Evolutionary conservation across 37 sponge, comb jelly and placozoan species (phyloP), one percentile per base, ranked within the genome.

Genomic region (Dysidea cf. avara): DNA sequence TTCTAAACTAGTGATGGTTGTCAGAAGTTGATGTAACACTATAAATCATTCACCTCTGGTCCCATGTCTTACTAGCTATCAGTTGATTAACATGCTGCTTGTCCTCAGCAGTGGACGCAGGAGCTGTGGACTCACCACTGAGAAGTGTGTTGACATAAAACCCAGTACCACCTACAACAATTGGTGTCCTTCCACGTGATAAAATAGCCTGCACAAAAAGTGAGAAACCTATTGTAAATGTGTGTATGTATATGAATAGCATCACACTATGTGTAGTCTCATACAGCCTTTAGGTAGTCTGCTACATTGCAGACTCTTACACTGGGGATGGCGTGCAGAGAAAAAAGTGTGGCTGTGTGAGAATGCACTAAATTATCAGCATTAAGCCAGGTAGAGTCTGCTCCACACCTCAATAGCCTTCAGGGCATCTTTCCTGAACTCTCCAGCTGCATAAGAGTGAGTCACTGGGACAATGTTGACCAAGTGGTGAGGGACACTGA

Each of bases 91-190:
- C 73, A 56, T 43, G 56, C 7, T 80, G 81, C 53, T 43, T 70
- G 51, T 57, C 59, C 14, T 75, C 85, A 14, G 61, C 34, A 14
- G 85, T 90, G 34, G 90, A 80, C 49, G 68, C 54, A 40, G 85
- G 77, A 38, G 80, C 61, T 0, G 77, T 77, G 26, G 70, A 47
- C 7, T 51, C 26, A 11, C 85, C 85, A 26, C 60, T 37, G 20
- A 95, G 16, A 26, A 99, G 61, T 0, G 90, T 80, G 38, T 81
- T 75, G 46, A 95, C 55, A 77, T 95, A 99, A 30, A 91, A 87
- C 16, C 91, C 80, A 7, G 99, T 95, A 3, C 99, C 99, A 9
- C 99, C 99, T 5, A 99, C 99, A 40, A 99, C 78, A 62, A 99
- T 75, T 0, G 99, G 99, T 7, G 92, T 68, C 66, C 72, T 86